Evolutionary conservation across 2,113 vertebrate genomes (phyloP).

Genomic region (Cathartes aura): DNA sequence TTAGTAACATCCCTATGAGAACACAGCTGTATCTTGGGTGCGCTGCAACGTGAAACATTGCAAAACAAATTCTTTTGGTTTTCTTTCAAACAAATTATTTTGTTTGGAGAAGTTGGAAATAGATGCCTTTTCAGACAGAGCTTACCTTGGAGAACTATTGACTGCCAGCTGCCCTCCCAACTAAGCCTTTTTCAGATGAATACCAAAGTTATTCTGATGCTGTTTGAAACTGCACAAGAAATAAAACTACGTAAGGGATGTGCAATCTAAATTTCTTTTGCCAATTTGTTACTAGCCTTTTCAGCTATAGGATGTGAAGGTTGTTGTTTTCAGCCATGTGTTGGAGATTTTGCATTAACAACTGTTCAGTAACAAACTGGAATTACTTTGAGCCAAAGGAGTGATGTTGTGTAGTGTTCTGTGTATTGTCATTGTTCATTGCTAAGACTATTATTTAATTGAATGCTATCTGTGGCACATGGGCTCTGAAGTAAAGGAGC

Average conservation of each 20-base stretch:
- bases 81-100: neutral
- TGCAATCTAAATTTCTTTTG: slow-evolving; percentile 15
- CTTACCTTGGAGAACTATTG: neutral
- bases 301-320: neutral
- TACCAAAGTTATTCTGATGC: slow-evolving; percentile 39
- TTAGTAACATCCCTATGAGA: neutral
- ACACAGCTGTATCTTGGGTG: neutral
- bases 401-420: neutral
- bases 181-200: neutral
- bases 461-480: slow-evolving; percentile 2
- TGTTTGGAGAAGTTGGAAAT: neutral
- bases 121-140: neutral
- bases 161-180: neutral
- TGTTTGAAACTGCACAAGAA: slow-evolving; percentile 10
- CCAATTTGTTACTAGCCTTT: neutral
- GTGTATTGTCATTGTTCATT: neutral
- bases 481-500: slow-evolving; percentile 25
- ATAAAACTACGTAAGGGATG: slow-evolving; percentile 1
- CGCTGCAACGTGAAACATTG: neutral
- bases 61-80: neutral
- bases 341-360: neutral
- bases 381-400: slow-evolving; percentile 16
- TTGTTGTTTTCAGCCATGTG: neutral
- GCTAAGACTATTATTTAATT: slow-evolving; percentile 1
- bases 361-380: neutral